These are phyloP conservation scores for Mixornis gularis DNA, from an alignment of 2,113 vertebrate genomes.

Conservation along the genomic window DNA sequence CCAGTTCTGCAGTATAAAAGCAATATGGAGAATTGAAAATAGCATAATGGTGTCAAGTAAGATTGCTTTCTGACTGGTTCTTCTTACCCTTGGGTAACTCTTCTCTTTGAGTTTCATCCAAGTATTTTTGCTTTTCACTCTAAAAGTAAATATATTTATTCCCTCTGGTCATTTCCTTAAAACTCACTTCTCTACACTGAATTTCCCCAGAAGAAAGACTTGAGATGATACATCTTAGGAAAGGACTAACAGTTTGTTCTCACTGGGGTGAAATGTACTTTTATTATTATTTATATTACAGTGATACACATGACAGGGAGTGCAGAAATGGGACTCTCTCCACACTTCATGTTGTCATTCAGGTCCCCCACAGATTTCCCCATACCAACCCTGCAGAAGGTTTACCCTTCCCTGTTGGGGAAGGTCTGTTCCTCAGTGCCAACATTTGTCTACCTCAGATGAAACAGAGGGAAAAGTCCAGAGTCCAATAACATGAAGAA, in stretches of 20 bases:
- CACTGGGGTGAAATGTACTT: not conserved
- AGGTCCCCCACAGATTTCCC: not conserved
- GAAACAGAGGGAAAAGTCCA: not conserved
- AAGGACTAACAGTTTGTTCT: not conserved
- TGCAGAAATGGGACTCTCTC: not conserved
- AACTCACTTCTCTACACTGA: not conserved
- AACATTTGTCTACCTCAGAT: not conserved
- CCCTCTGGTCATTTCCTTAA: not conserved
- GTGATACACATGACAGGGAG: not conserved
- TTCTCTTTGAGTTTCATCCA: not conserved
- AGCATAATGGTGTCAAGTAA: not conserved
- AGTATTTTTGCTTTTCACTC: not conserved
- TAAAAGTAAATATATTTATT: not conserved
- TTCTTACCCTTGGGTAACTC: not conserved
- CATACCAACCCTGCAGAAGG: not conserved
- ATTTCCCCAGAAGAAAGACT: not conserved
- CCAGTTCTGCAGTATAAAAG: not conserved
- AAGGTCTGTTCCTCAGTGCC: not conserved
- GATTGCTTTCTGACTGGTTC: not conserved
- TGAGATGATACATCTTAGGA: not conserved
- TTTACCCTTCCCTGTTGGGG: not conserved
- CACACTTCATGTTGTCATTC: not conserved
- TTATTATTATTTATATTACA: not conserved
- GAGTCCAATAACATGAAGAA: not conserved
- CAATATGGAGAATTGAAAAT: not conserved